Evolutionary conservation across 2,888 invertebrate species (phyloP).

Genomic region (Ophion ellenae): DNA sequence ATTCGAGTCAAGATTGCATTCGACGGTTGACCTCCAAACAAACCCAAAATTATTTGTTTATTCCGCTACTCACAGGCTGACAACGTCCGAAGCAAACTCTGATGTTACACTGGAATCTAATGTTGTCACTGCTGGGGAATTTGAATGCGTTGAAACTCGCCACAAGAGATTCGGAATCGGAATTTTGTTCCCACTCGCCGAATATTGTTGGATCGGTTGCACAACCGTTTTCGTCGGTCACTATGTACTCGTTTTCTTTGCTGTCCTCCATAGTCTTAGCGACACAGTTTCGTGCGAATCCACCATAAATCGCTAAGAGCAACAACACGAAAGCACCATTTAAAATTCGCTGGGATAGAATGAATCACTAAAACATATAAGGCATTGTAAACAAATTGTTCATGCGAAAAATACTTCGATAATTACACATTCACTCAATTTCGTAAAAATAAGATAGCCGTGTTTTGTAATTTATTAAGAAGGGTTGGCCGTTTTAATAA

Average conservation of each 20-base stretch:
- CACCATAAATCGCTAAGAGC: conserved; percentile 92
- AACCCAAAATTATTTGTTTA: conserved; percentile 1
- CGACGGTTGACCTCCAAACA: not conserved
- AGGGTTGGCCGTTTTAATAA: too few relatives aligned
- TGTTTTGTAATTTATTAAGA: too few relatives aligned
- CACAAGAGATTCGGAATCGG: conserved; percentile 92
- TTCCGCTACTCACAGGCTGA: conserved; percentile 90
- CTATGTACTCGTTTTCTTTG: conserved; percentile 95
- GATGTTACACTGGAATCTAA: conserved; percentile 97
- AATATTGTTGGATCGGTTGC: conserved; percentile 96
- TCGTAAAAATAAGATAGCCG: too few relatives aligned
- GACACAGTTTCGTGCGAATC: conserved; percentile 96
- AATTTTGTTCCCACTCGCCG: conserved; percentile 96
- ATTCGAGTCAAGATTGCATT: too few relatives aligned
- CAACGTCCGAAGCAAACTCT: conserved; percentile 97
- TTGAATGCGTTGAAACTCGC: conserved; percentile 97
- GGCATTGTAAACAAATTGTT: too few relatives aligned
- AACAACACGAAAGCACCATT: not conserved
- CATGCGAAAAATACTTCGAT: too few relatives aligned
- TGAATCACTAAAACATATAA: not conserved
- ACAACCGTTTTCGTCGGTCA: conserved; percentile 97
- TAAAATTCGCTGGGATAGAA: not conserved
- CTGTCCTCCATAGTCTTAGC: conserved; percentile 96
- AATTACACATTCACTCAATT: too few relatives aligned
- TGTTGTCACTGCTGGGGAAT: conserved; percentile 97